These are phyloP conservation scores for Meriones unguiculatus DNA, from an alignment of 2,113 vertebrate species.

Conservation along the genomic window DNA sequence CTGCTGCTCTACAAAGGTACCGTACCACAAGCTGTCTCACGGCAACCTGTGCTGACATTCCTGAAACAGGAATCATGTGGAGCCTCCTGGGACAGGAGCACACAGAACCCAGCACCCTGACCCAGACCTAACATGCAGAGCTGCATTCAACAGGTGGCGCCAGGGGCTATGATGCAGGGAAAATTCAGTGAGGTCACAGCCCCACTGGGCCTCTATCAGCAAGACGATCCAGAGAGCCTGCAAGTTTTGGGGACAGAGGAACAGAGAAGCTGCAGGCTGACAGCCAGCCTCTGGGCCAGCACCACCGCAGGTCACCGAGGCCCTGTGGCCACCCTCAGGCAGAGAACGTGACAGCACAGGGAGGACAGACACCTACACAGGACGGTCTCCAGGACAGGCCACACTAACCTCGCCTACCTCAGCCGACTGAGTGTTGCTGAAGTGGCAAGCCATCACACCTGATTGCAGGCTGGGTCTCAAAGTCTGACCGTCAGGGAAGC, in stretches of 20 bases:
- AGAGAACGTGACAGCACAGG: fast-evolving
- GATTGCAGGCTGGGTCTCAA: not conserved
- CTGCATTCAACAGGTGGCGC: not conserved
- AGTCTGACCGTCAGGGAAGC: no score
- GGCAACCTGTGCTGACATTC: not conserved
- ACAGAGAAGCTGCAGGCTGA: not conserved
- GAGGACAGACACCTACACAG: not conserved
- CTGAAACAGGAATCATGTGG: not conserved
- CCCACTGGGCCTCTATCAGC: not conserved
- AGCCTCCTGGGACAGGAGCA: not conserved
- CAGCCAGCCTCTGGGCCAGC: not conserved
- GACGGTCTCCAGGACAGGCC: not conserved
- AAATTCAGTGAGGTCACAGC: not conserved
- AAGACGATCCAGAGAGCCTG: not conserved
- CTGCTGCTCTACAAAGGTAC: not conserved
- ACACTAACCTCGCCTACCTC: not conserved
- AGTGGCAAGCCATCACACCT: not conserved
- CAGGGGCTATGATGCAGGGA: not conserved
- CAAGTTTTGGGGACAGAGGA: not conserved
- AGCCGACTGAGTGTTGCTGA: no score
- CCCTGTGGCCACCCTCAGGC: not conserved
- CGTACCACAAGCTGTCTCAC: not conserved
- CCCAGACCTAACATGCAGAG: not conserved
- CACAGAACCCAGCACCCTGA: not conserved
- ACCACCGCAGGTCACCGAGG: no score